Evolutionary conservation across 2,888 invertebrate species (phyloP), one percentile per base, ranked within the genome.

Genomic region (Exocentrus adspersus): DNA sequence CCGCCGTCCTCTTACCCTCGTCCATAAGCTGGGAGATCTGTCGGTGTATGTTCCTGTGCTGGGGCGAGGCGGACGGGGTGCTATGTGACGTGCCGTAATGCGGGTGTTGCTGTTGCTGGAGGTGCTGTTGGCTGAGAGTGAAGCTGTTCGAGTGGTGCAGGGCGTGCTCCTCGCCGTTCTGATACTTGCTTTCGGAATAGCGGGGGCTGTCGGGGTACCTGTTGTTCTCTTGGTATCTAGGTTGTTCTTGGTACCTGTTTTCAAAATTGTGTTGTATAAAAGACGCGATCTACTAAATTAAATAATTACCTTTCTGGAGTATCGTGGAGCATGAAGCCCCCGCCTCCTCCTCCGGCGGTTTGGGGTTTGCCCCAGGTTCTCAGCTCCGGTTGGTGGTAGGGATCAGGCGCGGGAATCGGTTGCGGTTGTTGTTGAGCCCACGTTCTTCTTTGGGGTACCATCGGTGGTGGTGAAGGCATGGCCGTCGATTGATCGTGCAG

Each of bases 311-410:
- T 67, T 1, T 70, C 68, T 19, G 59, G 14, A 0, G 71, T 65
- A 61, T 90, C 89, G 80, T 90, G 90, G 57, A 92, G 84, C 66
- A 90, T 84, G 82, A 92, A 92, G 50, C 88, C 88, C 45, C 85
- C 85, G 10, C 83, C 70, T 57, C 75, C 56, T n/a, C 48, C 51
- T 32, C 63, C 61, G 77, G 81, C 37, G 77, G 82, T 68, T 50
- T 72, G 72, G 10, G 80, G 77, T 71, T 81, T 81, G 45, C 76
- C 77, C 82, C 82, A 82, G 2, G 82, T 82, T 46, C 81, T 74
- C 71, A 81, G 69, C 56, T 81, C 81, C 0, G 78, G 76, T 53
- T 76, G 77, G 63, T 77, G 74, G 61, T 79, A 76, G 0, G 60
- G n/a, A 12, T 71, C 61, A 20, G 62, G 62, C 9, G 65, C 52